These are phyloP conservation scores for Leguminivora glycinivorella DNA, from an alignment of 1,140 invertebrate genomes.

Conservation along the genomic window DNA sequence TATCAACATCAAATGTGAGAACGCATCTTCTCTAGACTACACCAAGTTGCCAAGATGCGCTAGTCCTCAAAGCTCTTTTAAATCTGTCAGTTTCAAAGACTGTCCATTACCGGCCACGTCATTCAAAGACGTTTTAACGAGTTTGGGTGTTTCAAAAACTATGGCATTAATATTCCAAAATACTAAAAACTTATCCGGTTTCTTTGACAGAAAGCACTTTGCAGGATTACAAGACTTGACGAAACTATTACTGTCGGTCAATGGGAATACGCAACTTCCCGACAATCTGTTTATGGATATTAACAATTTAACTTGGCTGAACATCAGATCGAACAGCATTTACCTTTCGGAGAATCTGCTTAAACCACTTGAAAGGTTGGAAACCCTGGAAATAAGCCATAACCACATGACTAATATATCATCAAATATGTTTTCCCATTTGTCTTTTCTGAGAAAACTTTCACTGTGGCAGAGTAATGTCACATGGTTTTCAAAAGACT, in stretches of 20 bases:
- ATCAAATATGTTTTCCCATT: constrained; percentile 80
- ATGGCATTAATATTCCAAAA: constrained; percentile 74
- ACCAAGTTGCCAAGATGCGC: constrained; percentile 67
- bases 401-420: constrained; percentile 81
- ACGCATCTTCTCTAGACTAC: constrained; percentile 61
- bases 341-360: constrained; percentile 80
- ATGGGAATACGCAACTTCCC: constrained; percentile 78
- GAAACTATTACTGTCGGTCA: constrained; percentile 72
- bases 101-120: constrained; percentile 71
- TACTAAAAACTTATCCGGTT: constrained; percentile 69
- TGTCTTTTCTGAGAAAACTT: constrained; percentile 79
- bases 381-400: constrained; percentile 81
- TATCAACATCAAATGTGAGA: constrained; percentile 69
- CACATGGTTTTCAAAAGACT: constrained; percentile 78
- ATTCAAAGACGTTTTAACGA: constrained; percentile 65
- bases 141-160: constrained; percentile 69
- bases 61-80: constrained; percentile 56
- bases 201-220: constrained; percentile 78
- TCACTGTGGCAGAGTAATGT: constrained; percentile 83
- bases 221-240: constrained; percentile 74
- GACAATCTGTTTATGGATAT: constrained; percentile 81
- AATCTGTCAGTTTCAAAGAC: constrained; percentile 73
- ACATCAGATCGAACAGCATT: constrained; percentile 81
- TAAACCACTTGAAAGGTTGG: constrained; percentile 76
- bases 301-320: constrained; percentile 80